phyloP scores from a whole-genome alignment of 1,140 invertebrate species.

The Zophobas morio region DNA sequence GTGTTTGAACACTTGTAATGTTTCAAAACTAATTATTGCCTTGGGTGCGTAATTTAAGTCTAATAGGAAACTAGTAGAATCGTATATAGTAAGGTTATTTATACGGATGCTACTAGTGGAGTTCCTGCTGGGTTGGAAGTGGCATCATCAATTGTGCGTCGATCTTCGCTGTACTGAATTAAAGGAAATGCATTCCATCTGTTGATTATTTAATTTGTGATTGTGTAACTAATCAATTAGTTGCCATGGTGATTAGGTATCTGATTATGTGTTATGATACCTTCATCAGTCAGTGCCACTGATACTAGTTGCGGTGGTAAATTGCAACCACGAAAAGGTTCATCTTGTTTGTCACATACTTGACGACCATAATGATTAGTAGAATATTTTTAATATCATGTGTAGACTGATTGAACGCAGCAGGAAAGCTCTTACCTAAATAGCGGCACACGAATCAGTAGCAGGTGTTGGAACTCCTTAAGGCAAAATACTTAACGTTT shows the following conservation, averaged over 20 bases:
- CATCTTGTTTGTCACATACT: background rate
- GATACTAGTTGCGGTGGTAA: background rate
- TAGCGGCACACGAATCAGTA: background rate
- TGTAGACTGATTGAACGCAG: constrained; percentile 10
- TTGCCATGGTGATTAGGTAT: constrained; percentile 23
- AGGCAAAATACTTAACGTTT: background rate
- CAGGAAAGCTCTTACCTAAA: constrained; percentile 2
- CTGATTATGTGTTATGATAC: constrained; percentile 19
- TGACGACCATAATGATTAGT: too few relatives aligned
- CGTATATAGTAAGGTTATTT: constrained; percentile 27
- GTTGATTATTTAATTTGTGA: constrained; percentile 39
- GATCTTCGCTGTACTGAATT: constrained; percentile 29
- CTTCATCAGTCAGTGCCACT: constrained; percentile 4
- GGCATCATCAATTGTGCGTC: constrained; percentile 46
- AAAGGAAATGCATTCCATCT: constrained; percentile 4
- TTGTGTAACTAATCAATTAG: constrained; percentile 35
- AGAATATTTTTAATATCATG: background rate
- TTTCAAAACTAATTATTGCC: constrained; percentile 32
- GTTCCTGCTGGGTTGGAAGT: constrained; percentile 33
- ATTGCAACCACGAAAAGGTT: background rate
- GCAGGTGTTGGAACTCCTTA: background rate
- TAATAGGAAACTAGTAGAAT: constrained; percentile 35
- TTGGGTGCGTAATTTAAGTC: constrained; percentile 43
- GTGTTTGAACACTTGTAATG: constrained; percentile 37
- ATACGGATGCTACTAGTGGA: constrained; percentile 46